Evolutionary conservation across 2,888 invertebrate genomes (phyloP).

Genomic region (Eupithecia abbreviata): DNA sequence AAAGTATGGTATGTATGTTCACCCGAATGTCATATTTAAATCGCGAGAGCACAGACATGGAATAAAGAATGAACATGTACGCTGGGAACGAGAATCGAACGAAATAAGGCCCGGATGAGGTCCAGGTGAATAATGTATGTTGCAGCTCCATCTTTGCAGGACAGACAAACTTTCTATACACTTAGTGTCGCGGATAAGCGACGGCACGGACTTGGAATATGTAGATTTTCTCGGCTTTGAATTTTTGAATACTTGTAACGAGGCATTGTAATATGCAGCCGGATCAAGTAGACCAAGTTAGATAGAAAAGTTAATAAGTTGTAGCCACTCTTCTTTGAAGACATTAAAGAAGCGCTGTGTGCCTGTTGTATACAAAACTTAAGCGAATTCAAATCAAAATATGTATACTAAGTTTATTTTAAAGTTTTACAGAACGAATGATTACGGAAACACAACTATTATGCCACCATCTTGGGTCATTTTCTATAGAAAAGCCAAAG

Average conservation of each 20-base stretch:
- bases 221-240: conserved; percentile 29
- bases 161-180: conserved; percentile 41
- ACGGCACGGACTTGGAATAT: conserved; percentile 26
- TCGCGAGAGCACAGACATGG: conserved; percentile 14
- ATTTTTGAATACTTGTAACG: conserved; percentile 11
- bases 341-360: background rate
- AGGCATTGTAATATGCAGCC: background rate
- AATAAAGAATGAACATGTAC: conserved; percentile 37
- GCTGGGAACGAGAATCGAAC: conserved; percentile 43
- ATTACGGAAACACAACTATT: too few relatives aligned
- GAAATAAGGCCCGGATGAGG: conserved; percentile 34
- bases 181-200: conserved; percentile 40
- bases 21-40: conserved; percentile 29
- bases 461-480: too few relatives aligned
- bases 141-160: conserved; percentile 39
- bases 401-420: too few relatives aligned
- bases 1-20: background rate
- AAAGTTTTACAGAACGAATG: too few relatives aligned
- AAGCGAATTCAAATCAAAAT: background rate
- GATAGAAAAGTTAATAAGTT: background rate
- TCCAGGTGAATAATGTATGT: conserved; percentile 53
- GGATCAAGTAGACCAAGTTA: background rate
- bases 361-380: background rate
- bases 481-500: background rate
- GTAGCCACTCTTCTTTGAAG: background rate